Base-by-base conservation (phyloP, 2,113 vertebrate genomes). In the Corvus cornix region DNA sequence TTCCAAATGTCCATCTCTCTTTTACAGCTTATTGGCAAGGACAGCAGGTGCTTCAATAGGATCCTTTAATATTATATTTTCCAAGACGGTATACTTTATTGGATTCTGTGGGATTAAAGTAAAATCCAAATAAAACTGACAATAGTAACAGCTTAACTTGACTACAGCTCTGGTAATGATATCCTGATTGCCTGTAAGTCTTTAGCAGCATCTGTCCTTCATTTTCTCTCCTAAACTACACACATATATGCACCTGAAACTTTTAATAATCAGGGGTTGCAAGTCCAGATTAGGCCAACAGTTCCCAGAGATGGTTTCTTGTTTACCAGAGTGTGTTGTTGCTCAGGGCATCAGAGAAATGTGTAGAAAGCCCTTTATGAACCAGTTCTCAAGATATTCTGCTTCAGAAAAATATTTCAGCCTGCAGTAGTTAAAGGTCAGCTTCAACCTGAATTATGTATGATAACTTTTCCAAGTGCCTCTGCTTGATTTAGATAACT, bases 1-100 rank as follows among this genome's bases (percentile, higher is more conserved):
- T 97, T 97, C 95, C 96, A 96, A 89, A 96, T 13, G 39, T 72
- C 91, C 87, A 88, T 92, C 60, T 75, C 46, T 81, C 66, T 80
- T 94, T 84, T 84, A 74, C 49, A 55, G 72, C 44, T 88, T 60
- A 56, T 46, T 97, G 95, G 95, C 95, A 88, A 75, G 66, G 73
- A 91, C 24, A 88, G 78, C 26, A 81, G 94, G 78, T 95, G 59
- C 63, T 96, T 87, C 90, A 91, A 52, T 46, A 74, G 76, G 58
- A 87, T 72, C 48, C 30, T 94, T 94, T 78, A 6, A 3, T 52
- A 93, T 91, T 86, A 30, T 68, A 81, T 96, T 93, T 95, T 94
- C 85, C 88, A 90, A 73, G 64, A 96, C 94, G 83, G 69, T 94
- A 75, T 78, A 60, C 81, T 93, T 96, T 93, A 96, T 55, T 10